These are phyloP conservation scores for Ciconia nigra DNA, from an alignment of 2,797 vertebrate species.

Conservation along the genomic window DNA sequence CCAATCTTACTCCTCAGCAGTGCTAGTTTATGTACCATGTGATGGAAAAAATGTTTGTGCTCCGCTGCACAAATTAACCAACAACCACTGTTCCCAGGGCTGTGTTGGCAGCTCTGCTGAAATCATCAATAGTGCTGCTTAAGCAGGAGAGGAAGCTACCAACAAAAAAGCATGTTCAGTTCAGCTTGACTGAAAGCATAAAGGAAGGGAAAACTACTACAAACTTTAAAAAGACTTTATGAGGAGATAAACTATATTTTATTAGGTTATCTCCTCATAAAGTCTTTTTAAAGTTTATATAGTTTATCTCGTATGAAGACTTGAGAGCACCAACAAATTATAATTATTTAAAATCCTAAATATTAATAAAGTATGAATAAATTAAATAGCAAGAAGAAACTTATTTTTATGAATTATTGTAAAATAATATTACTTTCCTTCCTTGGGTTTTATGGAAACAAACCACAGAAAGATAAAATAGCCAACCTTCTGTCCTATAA, in stretches of 20 bases:
- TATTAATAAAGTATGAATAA: background rate
- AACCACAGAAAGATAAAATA: background rate
- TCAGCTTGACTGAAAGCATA: background rate
- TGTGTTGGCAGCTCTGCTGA: slow-evolving; percentile 40
- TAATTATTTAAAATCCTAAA: background rate
- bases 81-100: slow-evolving; percentile 15
- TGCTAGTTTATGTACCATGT: background rate
- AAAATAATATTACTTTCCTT: background rate
- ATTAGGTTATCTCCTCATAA: background rate
- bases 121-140: slow-evolving; percentile 22
- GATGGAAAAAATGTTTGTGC: slow-evolving; percentile 46
- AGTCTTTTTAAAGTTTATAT: too few relatives aligned
- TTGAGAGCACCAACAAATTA: background rate
- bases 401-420: background rate
- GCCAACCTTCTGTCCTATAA: background rate
- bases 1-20: background rate
- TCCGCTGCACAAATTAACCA: slow-evolving; percentile 54
- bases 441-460: background rate
- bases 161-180: background rate
- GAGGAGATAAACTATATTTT: too few relatives aligned
- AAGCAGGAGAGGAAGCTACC: slow-evolving; percentile 5
- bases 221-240: background rate
- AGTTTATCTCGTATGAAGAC: background rate
- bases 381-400: background rate
- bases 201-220: background rate